Conservation (phyloP, 1,140 invertebrate species). For the Drosophila kikkawai region DNA sequence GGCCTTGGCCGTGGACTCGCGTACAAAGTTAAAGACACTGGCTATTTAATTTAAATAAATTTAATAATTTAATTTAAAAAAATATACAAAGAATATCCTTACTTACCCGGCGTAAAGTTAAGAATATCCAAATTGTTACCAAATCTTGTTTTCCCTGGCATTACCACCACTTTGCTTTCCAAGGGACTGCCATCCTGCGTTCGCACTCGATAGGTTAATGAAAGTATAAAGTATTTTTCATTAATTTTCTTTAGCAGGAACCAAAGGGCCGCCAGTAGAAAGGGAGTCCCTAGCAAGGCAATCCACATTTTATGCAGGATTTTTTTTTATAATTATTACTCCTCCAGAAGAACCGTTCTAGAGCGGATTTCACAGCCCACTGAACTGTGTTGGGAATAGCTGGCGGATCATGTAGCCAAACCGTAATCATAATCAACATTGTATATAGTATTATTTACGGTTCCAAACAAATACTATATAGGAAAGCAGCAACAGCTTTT, state of each 20-base stretch:
- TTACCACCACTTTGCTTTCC: conserved; percentile 48
- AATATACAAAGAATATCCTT: rapidly evolving
- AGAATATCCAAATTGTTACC: conserved; percentile 80
- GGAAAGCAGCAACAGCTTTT: conserved; percentile 20
- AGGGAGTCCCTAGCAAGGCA: conserved; percentile 14
- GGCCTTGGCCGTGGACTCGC: conserved; percentile 40
- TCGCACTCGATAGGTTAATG: conserved; percentile 47
- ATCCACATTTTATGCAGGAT: conserved; percentile 26
- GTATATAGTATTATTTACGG: conserved; percentile 10
- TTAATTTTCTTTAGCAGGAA: conserved; percentile 47
- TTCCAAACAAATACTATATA: conserved; percentile 8
- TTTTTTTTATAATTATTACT: neutral
- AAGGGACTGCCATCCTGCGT: conserved; percentile 64
- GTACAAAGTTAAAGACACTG: conserved; percentile 51
- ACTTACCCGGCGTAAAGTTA: conserved; percentile 51
- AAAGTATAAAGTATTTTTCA: conserved; percentile 57
- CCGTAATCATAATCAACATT: conserved; percentile 40
- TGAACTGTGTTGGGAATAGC: neutral
- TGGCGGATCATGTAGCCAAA: conserved; percentile 18
- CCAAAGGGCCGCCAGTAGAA: conserved; percentile 37
- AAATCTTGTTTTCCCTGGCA: conserved; percentile 65
- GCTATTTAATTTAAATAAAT: conserved; percentile 13
- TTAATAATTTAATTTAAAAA: no score
- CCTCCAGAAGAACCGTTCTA: conserved; percentile 7
- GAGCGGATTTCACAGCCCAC: conserved; percentile 20